A percentile compares a stretch with the other conserved stretches of the same genome.
Conservation (phyloP, 1,140 invertebrate species). For the Calliopsis andreniformis region DNA sequence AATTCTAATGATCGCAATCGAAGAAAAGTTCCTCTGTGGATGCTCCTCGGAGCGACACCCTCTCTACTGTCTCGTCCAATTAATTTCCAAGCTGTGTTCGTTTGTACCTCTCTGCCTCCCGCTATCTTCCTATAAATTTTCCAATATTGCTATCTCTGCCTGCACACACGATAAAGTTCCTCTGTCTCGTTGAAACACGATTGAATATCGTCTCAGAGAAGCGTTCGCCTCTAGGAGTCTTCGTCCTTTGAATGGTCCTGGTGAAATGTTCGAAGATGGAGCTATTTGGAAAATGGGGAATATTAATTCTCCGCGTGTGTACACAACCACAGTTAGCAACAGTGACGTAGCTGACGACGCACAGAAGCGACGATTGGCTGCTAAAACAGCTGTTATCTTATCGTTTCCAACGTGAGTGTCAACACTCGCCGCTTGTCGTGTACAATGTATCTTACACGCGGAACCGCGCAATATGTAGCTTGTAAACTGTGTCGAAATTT, state of each 20-base stretch:
- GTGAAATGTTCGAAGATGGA: neutral
- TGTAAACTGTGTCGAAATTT: slow-evolving; percentile 4
- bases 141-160: slow-evolving; percentile 12
- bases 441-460: slow-evolving; percentile 31
- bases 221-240: too few relatives aligned
- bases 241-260: too few relatives aligned
- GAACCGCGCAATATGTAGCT: slow-evolving; percentile 5
- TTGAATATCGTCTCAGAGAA: neutral
- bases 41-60: neutral
- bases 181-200: neutral
- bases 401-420: slow-evolving; percentile 64
- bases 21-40: neutral
- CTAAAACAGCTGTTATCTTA: slow-evolving; percentile 66
- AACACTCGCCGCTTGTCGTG: slow-evolving; percentile 57
- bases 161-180: slow-evolving; percentile 23
- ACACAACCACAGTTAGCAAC: slow-evolving; percentile 61
- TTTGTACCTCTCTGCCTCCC: slow-evolving; percentile 41
- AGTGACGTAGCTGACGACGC: slow-evolving; percentile 58
- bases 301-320: slow-evolving; percentile 29
- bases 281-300: slow-evolving; percentile 23
- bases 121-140: slow-evolving; percentile 56
- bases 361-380: slow-evolving; percentile 62
- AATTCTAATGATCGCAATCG: neutral
- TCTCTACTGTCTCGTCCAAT: slow-evolving; percentile 30
- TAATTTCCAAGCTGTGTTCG: slow-evolving; percentile 38